Percentiles rank a stretch among this genome's conserved stretches.
Evolutionary conservation across 2,113 vertebrate species (phyloP).

Genomic region (Litocranius walleri): DNA sequence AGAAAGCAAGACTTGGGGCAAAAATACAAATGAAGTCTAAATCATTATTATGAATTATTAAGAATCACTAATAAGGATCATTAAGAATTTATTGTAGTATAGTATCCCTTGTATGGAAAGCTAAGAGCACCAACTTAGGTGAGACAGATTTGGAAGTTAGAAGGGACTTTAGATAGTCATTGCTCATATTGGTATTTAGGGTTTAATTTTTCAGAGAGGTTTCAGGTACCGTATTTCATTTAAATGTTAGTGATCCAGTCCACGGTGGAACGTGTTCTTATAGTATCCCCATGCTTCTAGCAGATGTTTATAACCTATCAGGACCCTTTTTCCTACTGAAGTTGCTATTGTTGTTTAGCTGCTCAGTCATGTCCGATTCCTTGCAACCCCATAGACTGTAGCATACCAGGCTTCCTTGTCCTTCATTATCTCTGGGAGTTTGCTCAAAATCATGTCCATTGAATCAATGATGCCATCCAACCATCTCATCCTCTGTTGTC

Average conservation of each 20-base stretch:
- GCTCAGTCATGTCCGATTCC: neutral
- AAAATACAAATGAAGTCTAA: neutral
- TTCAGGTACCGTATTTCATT: neutral
- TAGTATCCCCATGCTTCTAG: fast-evolving
- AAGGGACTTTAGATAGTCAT: neutral
- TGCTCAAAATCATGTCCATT: neutral
- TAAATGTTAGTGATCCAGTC: neutral
- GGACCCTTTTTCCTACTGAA: neutral
- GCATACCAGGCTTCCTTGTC: neutral
- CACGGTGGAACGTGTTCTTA: neutral
- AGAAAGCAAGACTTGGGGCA: neutral
- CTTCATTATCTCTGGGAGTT: neutral
- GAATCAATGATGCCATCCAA: neutral
- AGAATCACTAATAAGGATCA: neutral
- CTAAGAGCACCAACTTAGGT: neutral
- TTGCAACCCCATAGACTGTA: neutral
- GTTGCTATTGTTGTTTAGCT: neutral
- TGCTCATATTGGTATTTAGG: neutral
- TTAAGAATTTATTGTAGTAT: neutral
- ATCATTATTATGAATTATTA: neutral
- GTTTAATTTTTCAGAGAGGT: neutral
- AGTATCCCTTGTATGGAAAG: neutral
- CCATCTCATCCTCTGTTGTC: neutral
- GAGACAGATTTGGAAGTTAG: neutral
- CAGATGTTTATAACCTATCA: neutral